Base-by-base conservation (phyloP, 2,113 vertebrate genomes). In the Microtus pennsylvanicus region DNA sequence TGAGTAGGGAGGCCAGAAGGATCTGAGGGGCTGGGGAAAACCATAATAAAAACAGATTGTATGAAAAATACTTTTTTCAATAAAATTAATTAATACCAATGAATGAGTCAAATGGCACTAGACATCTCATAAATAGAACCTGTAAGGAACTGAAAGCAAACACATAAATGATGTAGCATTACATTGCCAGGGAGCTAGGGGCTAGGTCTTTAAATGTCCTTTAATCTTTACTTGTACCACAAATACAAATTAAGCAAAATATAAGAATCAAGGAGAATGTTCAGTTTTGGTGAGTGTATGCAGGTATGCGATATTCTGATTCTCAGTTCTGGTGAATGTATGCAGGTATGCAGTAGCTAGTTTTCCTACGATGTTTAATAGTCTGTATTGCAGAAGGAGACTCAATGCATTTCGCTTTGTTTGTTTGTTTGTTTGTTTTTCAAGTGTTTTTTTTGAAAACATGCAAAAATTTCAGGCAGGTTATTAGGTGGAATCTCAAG, bases 241-340 rank as follows among this genome's bases (percentile, higher is more conserved):
- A 90, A 87, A 58, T 82, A 21, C 50, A 89, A 76, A 87, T 72
- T 70, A 89, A 95, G 69, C 19, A 89, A 93, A 85, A n/a, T 75
- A 14, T 67, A 22, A 30, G 7, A 67, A 38, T 83, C 50, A 38
- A 96, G 75, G 38, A 42, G 78, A 97, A 22, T 42, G 30, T 14
- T 19, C 47, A 45, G 17, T 76, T 50, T 50, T 50, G 47, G 10
- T 11, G 47, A 50, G 47, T 50, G 9, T 50, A 50, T 50, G 47
- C 47, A 50, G 47, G 3, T 3, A 28, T 1, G 28, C 2, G n/a
- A 9, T 2, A 72, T 50, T 50, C 47, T 50, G 47, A 50, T 50
- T 50, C 47, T 50, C 47, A 50, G 47, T 50, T 50, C 47, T 50
- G 47, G 47, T 50, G 47, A 50, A 2, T 50, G 10, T 50, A 50